Percentiles rank a stretch among this genome's conserved stretches.
Evolutionary conservation across 2,888 invertebrate genomes (phyloP).

Genomic region (Gymnoscelis rufifasciata): DNA sequence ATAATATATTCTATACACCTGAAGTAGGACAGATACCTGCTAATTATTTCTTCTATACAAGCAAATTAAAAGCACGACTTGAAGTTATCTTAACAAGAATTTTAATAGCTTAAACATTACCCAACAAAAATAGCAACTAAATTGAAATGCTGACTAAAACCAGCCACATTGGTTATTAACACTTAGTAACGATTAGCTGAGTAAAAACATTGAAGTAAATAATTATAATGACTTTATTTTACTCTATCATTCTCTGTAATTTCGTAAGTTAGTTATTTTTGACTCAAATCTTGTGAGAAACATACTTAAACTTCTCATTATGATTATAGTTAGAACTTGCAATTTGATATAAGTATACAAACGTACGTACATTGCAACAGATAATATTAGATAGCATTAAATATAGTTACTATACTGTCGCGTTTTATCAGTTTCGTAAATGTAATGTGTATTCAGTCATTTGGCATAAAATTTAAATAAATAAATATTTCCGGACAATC

Average conservation of each 20-base stretch:
- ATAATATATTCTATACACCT: conserved; percentile 2
- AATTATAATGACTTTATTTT: background rate
- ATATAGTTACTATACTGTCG: background rate
- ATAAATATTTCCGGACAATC: no score
- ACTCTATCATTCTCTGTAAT: background rate
- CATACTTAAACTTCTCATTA: no score
- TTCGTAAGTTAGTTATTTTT: no score
- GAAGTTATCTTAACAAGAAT: conserved; percentile 58
- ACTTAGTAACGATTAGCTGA: conserved; percentile 12
- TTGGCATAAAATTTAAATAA: no score
- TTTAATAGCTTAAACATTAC: conserved; percentile 44
- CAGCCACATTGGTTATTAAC: conserved; percentile 15
- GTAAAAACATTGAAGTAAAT: conserved; percentile 6
- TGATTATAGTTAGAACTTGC: no score
- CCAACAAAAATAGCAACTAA: conserved; percentile 15
- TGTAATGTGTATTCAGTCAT: background rate
- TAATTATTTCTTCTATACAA: conserved; percentile 26
- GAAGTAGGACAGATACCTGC: conserved; percentile 31
- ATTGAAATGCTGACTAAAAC: conserved; percentile 26
- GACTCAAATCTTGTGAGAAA: no score
- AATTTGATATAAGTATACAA: no score
- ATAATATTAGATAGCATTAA: background rate
- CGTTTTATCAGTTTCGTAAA: no score
- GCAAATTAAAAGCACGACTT: conserved; percentile 63
- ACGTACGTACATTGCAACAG: background rate